Evolutionary conservation across 2,113 vertebrate species (phyloP), one percentile per base, ranked within the genome.

Genomic region (Cromileptes altivelis): DNA sequence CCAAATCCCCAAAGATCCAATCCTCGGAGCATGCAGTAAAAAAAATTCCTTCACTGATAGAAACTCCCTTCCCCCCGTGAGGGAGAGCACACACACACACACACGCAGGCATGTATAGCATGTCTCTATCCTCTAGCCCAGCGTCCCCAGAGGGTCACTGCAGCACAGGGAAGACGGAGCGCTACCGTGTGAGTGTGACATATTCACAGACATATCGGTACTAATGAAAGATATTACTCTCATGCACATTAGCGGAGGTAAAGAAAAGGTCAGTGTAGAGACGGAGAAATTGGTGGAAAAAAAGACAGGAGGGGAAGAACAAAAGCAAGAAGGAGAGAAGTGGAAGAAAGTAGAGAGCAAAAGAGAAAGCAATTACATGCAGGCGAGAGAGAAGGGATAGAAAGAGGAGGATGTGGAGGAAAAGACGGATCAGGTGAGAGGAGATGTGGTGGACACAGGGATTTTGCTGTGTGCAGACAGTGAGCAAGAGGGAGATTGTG

Each of bases 141-240:
- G 53, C 15, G 40, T 88, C 89, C 91, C 93, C 80, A 80, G 88
- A 88, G 91, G 86, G 87, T 70, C 88, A 77, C 88, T 88, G 84
- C 90, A 86, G 88, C 89, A 83, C 25, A 12, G 57, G 33, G 50
- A 78, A 88, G 85, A 85, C 62, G 73, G 60, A 85, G 73, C 58
- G 21, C 70, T 69, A 49, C 61, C 33, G 65, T 42, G n/a, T 23
- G 45, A 82, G 71, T 69, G 67, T 85, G 89, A 92, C 91, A 92
- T 87, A 89, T 92, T 88, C 91, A 81, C 45, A 88, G 89, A 93
- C 84, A 91, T 77, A 92, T 92, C 63, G 82, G 71, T 82, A 71
- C 84, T 94, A 94, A 94, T 93, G 88, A 92, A 90, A 90, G 86
- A 88, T 92, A 93, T 92, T 92, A 89, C 78, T 91, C 86, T 89